Base-by-base conservation (phyloP, 2,797 vertebrate species). In the Crenichthys baileyi region DNA sequence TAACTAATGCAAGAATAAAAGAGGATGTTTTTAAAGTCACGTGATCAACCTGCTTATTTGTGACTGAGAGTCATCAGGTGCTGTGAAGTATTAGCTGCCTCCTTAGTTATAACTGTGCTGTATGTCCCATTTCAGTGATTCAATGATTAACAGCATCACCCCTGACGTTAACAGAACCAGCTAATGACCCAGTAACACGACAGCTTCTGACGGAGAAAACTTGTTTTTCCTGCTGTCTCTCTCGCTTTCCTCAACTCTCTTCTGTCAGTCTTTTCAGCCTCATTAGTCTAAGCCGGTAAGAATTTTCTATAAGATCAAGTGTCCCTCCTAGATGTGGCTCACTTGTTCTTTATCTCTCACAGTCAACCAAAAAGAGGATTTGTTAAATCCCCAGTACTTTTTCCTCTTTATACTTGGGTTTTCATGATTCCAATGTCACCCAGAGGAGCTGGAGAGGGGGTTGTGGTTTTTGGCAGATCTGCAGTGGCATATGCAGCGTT, bases 341-440 rank as follows among this genome's bases (percentile, higher is more conserved):
- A 83, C 89, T 93, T 84, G 83, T 70, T 75, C 48, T 85, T 90
- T 81, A 91, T 93, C 93, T 88, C 85, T 87, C 65, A 60, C 15
- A 88, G 83, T 90, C 77, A 58, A 83, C 84, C 87, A 86, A 88
- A 85, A 79, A 91, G 83, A 89, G 84, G 91, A 85, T 93, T 91
- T 93, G 81, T 86, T 79, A 91, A 94, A 93, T 92, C 89, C 83
- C 78, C 58, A 72, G 39, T 88, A 79, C 80, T 85, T 91, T 70
- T 65, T 13, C 16, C 8, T 46, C 9, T 55, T 55, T 90, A 86
- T 92, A 84, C 79, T 79, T 44, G 79, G 87, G 88, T 90, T 93
- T 93, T 86, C 84, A 92, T 92, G 76, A 93, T 93, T 84, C 89
- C 92, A 90, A 89, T 86, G 92, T 92, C 92, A 91, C 81, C 85